These are phyloP conservation scores for Chionomys nivalis DNA, from an alignment of 2,113 vertebrate genomes.

Conservation along the genomic window DNA sequence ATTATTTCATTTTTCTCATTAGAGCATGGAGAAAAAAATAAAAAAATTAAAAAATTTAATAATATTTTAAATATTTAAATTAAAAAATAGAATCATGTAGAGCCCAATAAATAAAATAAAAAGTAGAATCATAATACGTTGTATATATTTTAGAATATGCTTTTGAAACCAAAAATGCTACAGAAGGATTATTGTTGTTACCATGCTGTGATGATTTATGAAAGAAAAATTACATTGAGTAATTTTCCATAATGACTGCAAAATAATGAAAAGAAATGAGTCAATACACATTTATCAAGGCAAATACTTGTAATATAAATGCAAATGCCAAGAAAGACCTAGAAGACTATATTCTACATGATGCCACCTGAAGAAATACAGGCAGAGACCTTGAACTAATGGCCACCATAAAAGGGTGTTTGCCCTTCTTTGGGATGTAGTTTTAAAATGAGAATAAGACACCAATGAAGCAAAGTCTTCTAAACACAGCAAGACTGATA, in stretches of 20 bases:
- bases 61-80: too few relatives aligned
- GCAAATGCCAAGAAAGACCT: too few relatives aligned
- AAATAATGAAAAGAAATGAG: neutral
- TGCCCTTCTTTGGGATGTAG: neutral
- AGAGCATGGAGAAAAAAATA: neutral
- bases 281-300: neutral
- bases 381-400: too few relatives aligned
- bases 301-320: neutral
- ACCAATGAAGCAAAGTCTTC: neutral
- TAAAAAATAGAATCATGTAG: too few relatives aligned
- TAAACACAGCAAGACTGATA: neutral
- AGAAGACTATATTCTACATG: neutral
- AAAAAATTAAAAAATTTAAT: neutral
- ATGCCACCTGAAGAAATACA: neutral
- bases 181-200: neutral
- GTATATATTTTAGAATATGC: neutral
- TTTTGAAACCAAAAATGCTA: neutral
- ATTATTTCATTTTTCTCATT: neutral
- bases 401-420: neutral
- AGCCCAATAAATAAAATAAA: neutral
- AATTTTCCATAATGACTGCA: neutral
- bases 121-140: neutral
- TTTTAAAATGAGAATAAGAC: neutral
- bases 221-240: neutral
- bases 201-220: neutral